These are phyloP conservation scores for Pantala flavescens DNA, from an alignment of 1,140 invertebrate genomes.

Conservation along the genomic window DNA sequence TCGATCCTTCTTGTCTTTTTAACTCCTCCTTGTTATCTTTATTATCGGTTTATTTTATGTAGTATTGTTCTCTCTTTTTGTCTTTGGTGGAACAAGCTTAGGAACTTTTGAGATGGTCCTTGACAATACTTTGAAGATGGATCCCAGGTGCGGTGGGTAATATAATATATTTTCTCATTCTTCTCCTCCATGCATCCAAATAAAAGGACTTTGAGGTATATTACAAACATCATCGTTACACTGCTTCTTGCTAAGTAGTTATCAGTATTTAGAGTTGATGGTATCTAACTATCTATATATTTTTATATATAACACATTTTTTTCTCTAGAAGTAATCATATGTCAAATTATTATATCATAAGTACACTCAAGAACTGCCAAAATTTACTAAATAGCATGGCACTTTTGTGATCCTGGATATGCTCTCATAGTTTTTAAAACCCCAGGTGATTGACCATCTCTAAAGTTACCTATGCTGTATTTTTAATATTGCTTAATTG, in stretches of 20 bases:
- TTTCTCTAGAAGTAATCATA: constrained; percentile 13
- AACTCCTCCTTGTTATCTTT: constrained; percentile 5
- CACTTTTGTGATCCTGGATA: constrained; percentile 14
- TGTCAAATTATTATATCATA: constrained; percentile 11
- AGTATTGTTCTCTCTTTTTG: constrained; percentile 19
- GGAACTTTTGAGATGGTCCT: constrained; percentile 97
- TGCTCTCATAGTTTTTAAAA: constrained; percentile 13
- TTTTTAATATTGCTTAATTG: constrained; percentile 20
- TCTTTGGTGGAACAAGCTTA: constrained; percentile 40
- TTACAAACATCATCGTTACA: constrained; percentile 21
- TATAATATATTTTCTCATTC: constrained; percentile 34
- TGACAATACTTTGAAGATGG: constrained; percentile 37
- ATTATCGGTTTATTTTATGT: constrained; percentile 19
- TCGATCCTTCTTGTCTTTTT: constrained; percentile 16
- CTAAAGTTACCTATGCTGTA: constrained; percentile 38
- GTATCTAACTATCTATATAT: constrained; percentile 14
- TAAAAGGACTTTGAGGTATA: constrained; percentile 62
- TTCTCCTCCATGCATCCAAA: constrained; percentile 37
- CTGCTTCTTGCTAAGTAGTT: constrained; percentile 17
- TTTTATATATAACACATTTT: constrained; percentile 22
- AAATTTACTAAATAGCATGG: constrained; percentile 12
- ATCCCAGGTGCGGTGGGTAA: constrained; percentile 26
- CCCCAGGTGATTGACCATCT: constrained; percentile 32
- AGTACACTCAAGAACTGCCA: constrained; percentile 11
- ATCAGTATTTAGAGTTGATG: constrained; percentile 13